Evolutionary conservation across 2,113 vertebrate species (phyloP).

Genomic region (Macheiramphus alcinus): DNA sequence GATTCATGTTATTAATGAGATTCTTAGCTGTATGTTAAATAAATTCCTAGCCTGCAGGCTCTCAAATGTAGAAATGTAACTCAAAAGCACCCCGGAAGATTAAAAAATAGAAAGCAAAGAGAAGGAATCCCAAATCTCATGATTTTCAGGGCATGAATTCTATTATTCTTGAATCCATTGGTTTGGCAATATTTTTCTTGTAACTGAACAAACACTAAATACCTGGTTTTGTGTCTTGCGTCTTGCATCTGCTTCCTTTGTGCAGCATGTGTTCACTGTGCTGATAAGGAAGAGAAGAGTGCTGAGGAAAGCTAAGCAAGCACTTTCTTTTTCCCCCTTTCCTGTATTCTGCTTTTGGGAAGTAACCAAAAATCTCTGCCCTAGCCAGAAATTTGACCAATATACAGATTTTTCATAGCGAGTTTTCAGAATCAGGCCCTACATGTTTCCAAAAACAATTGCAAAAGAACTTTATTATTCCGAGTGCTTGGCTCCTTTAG

Average conservation of each 20-base stretch:
- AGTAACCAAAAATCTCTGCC: neutral
- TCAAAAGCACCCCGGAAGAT: neutral
- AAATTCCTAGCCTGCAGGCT: neutral
- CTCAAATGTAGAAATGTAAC: neutral
- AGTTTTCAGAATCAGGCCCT: neutral
- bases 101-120: conserved; percentile 7
- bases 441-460: neutral
- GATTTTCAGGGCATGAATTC: neutral
- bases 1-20: neutral
- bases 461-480: neutral
- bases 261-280: neutral
- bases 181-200: conserved; percentile 25
- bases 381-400: neutral
- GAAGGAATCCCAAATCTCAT: neutral
- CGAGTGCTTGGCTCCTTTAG: neutral
- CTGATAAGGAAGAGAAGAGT: neutral
- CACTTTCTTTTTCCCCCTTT: neutral
- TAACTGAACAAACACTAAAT: neutral
- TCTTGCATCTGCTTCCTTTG: neutral
- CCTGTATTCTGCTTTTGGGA: neutral
- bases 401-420: neutral
- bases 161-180: neutral
- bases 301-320: neutral
- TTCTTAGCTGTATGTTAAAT: neutral
- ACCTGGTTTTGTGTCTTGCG: neutral